Conservation (phyloP, 1,140 invertebrate genomes). For the Mya arenaria region DNA sequence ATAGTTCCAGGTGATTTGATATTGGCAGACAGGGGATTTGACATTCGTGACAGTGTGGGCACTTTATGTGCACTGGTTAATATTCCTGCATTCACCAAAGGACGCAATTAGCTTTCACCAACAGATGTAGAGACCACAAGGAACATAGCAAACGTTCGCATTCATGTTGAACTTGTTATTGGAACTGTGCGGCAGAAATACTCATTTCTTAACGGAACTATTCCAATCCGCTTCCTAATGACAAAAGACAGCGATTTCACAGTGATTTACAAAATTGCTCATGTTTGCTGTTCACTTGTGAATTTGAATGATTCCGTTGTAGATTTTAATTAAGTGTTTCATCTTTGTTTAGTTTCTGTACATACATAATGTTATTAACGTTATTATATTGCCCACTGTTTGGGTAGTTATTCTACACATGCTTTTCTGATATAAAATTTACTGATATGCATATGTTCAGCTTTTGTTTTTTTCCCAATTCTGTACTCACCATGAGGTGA, state of each 20-base stretch:
- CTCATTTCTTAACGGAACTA: constrained; percentile 1
- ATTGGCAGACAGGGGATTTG: constrained; percentile 50
- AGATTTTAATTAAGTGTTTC: too few species aligned
- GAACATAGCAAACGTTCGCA: constrained; percentile 4
- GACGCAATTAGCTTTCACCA: constrained; percentile 47
- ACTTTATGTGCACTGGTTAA: constrained; percentile 47
- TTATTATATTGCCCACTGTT: too few species aligned
- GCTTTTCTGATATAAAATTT: too few species aligned
- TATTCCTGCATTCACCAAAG: constrained; percentile 58
- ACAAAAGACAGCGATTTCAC: background rate
- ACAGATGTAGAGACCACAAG: constrained; percentile 12
- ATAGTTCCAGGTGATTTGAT: constrained; percentile 32
- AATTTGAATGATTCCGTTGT: background rate
- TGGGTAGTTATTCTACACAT: too few species aligned
- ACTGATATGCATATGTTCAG: too few species aligned
- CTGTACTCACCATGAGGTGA: too few species aligned
- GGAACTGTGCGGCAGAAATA: constrained; percentile 10
- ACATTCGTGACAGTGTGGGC: constrained; percentile 42
- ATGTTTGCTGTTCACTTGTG: constrained; percentile 10
- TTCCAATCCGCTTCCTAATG: background rate
- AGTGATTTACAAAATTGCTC: constrained; percentile 10
- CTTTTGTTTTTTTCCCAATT: too few species aligned
- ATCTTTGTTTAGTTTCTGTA: too few species aligned
- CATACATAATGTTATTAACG: too few species aligned
- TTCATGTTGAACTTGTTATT: background rate